Conservation (phyloP, 2,888 invertebrate species). For the Sinelater perroti region DNA sequence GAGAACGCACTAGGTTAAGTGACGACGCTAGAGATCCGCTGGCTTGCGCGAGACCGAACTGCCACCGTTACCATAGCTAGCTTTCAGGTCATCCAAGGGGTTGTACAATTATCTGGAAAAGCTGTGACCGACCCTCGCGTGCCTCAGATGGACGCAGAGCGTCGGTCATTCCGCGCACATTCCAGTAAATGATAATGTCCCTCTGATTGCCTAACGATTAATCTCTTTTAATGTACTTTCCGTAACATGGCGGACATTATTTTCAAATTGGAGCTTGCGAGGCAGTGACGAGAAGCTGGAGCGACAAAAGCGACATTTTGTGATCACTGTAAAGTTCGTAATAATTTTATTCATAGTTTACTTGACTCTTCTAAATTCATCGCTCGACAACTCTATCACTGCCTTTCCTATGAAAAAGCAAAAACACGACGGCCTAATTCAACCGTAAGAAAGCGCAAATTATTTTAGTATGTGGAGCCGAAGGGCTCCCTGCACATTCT, state of each 20-base stretch:
- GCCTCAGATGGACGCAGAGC: background rate
- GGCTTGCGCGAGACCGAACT: slow-evolving; percentile 51
- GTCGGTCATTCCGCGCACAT: slow-evolving; percentile 25
- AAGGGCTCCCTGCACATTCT: slow-evolving; percentile 14
- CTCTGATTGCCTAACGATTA: slow-evolving; percentile 58
- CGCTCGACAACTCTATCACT: slow-evolving; percentile 24
- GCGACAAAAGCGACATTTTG: background rate
- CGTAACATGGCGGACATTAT: slow-evolving; percentile 35
- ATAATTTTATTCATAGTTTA: too few species aligned
- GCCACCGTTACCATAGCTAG: slow-evolving; percentile 56
- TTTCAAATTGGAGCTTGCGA: slow-evolving; percentile 9
- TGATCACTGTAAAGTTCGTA: too few species aligned
- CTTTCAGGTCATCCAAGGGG: slow-evolving; percentile 51
- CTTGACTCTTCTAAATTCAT: background rate
- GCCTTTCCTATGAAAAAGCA: slow-evolving; percentile 8
- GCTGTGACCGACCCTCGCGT: slow-evolving; percentile 5
- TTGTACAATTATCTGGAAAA: slow-evolving; percentile 39
- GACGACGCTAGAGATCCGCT: slow-evolving; percentile 46
- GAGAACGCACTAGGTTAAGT: slow-evolving; percentile 43
- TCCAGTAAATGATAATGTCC: slow-evolving; percentile 29
- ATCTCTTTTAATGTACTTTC: slow-evolving; percentile 54
- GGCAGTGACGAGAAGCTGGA: slow-evolving; percentile 20
- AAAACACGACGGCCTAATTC: slow-evolving; percentile 27
- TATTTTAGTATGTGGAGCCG: slow-evolving; percentile 25
- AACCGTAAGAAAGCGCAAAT: slow-evolving; percentile 15